Base-by-base conservation (phyloP, 2,888 invertebrate genomes). In the Mythimna loreyi region DNA sequence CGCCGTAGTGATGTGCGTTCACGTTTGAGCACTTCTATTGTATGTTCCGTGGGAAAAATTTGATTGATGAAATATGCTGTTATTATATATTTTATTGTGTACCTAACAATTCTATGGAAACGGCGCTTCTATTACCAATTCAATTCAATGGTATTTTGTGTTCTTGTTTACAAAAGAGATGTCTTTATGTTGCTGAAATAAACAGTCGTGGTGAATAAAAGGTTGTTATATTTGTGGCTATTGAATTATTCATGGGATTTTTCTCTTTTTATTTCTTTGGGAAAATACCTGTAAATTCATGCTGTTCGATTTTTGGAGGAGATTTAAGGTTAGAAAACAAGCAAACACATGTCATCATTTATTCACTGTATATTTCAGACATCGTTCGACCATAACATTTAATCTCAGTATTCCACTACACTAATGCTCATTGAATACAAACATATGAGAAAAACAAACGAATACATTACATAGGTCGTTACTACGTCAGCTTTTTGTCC, bases 1-100 rank as follows among this genome's bases (percentile, higher is more conserved):
- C 85, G 87, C 88, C 36, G 90, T 91, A 89, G 89, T 90, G 74
- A 91, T 87, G 90, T 78, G 75, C 84, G 84, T 91, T 93, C 86
- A 86, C 89, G 88, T 91, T 80, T 88, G 89, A 86, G 87, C 85
- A 86, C 84, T 85, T 80, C 82, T 87, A 88, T 90, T 91, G 89
- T 90, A 87, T 82, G 85, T 73, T 80, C 1, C 61, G 66, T 67
- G 66, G 53, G 81, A 80, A 83, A 69, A 82, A 83, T 85, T 84
- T 87, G 89, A 91, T 89, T 88, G 88, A 87, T 86, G 86, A 79
- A 83, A 81, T 70, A 57, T 49, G 49, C 47, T 61, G 64, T 67
- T 80, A 70, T 81, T 76, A 72, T 81, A 62, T 71, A 59, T 66
- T 71, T 67, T 75, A 74, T 71, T 74, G 52, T 72, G 63, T 67